phyloP scores from a whole-genome alignment of 2,797 vertebrate genomes.

The Pangasius djambal region DNA sequence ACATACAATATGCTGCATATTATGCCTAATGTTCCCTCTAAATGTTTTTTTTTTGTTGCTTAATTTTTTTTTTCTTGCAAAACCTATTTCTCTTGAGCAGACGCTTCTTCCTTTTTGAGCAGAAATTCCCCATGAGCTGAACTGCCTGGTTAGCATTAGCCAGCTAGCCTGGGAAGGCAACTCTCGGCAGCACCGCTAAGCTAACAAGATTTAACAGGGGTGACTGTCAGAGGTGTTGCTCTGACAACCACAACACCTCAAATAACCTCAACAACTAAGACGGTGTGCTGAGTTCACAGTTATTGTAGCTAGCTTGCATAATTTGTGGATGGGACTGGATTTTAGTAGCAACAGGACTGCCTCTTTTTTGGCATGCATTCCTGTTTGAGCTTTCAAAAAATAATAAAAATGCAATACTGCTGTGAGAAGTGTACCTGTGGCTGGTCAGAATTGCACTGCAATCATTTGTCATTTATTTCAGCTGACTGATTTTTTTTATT shows the following conservation, averaged over 20 bases:
- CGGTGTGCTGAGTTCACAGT: not conserved
- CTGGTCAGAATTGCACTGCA: not conserved
- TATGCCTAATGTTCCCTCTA: not conserved
- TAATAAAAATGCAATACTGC: not conserved
- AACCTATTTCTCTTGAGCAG: not conserved
- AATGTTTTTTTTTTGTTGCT: not conserved
- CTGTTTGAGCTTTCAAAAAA: not conserved
- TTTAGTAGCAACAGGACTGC: not conserved
- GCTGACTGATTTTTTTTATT: too few species aligned
- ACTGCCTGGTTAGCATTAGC: not conserved
- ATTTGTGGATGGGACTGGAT: not conserved
- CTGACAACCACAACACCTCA: too few species aligned
- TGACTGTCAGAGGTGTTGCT: not conserved
- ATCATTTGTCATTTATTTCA: not conserved
- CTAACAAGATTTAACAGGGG: not conserved
- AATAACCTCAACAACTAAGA: too few species aligned
- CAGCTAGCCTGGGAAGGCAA: not conserved
- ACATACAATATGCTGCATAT: not conserved
- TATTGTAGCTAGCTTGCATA: not conserved
- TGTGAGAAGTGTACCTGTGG: not conserved
- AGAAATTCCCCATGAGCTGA: constrained; percentile 24
- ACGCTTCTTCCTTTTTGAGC: not conserved
- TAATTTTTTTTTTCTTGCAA: not conserved
- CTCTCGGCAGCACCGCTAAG: not conserved
- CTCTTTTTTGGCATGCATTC: not conserved